Evolutionary conservation across 2,113 vertebrate genomes (phyloP), one percentile per base, ranked within the genome.

Genomic region (Crypturellus undulatus): DNA sequence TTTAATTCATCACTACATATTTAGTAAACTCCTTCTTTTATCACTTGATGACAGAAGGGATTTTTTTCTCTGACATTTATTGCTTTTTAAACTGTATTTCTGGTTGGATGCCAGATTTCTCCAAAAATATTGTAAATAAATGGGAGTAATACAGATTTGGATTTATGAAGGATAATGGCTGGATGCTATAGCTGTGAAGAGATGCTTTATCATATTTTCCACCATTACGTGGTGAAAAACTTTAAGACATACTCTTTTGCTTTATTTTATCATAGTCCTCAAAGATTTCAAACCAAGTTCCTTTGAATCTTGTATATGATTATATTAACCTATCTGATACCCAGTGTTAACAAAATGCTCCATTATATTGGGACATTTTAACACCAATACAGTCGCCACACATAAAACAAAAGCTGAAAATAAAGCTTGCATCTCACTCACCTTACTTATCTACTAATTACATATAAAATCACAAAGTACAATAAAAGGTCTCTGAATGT

Each of bases 11-110:
- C 70, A 59, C 38, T 9, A 94, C 56, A 79, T 85, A 94, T 96
- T 95, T 96, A 94, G 59, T 28, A 93, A 92, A 68, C 30, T 59
- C n/a, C 62, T 95, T 71, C 70, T 95, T 96, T 96, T 97, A 96
- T 96, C 82, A 96, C 79, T 93, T 95, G 84, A 70, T 96, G 92
- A 96, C 67, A 97, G 91, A 90, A 85, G 34, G 83, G 20, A 78
- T 72, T 95, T 93, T 96, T 92, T 89, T 81, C 80, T 72, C 68
- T 91, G 81, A 94, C 84, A 82, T 96, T 93, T 95, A 96, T 95
- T 96, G 89, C 88, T 96, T 97, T 97, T 97, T 93, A 91, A 97
- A 93, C 49, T 87, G 32, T 91, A 85, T 94, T 96, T 42, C 94
- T 97, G 82, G 79, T 93, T 2, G 4, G 4, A 54, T 94, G 78